These are phyloP conservation scores for Trilocha varians DNA, from an alignment of 2,888 invertebrate species.

Conservation along the genomic window DNA sequence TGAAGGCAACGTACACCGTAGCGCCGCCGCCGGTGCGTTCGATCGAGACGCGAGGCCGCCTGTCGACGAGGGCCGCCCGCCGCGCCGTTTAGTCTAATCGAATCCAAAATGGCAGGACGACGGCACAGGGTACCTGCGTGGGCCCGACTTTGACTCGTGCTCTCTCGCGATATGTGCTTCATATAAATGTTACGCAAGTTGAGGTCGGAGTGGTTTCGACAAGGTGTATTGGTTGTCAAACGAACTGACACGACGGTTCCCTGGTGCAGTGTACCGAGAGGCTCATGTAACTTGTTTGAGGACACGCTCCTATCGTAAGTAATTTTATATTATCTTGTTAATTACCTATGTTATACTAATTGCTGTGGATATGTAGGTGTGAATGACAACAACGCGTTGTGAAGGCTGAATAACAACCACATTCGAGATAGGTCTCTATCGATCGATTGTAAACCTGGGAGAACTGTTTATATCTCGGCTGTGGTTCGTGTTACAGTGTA, in stretches of 20 bases:
- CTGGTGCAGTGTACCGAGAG: conserved; percentile 38
- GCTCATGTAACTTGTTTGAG: conserved; percentile 52
- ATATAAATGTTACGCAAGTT: conserved; percentile 70
- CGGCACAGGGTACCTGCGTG: conserved; percentile 37
- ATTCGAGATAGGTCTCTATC: conserved; percentile 36
- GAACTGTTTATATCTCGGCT: conserved; percentile 36
- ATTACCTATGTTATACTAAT: background rate
- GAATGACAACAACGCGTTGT: conserved; percentile 13
- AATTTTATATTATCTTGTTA: conserved; percentile 10
- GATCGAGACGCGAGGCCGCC: conserved; percentile 8
- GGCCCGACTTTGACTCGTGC: conserved; percentile 39
- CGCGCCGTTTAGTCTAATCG: conserved; percentile 23
- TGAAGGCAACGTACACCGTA: conserved; percentile 21
- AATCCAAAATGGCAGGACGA: conserved; percentile 60
- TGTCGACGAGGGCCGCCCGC: conserved; percentile 20
- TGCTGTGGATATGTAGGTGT: conserved; percentile 2
- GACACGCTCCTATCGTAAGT: conserved; percentile 45
- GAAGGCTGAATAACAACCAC: conserved; percentile 17
- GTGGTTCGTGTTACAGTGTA: background rate
- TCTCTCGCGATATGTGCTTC: conserved; percentile 49
- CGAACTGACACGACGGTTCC: conserved; percentile 31
- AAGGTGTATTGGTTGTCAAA: conserved; percentile 41
- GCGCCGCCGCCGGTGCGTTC: conserved; percentile 12
- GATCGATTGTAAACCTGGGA: conserved; percentile 39
- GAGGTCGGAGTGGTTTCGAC: conserved; percentile 44